These are phyloP conservation scores for Apotomis betuletana DNA, from an alignment of 2,888 invertebrate genomes.

Conservation along the genomic window DNA sequence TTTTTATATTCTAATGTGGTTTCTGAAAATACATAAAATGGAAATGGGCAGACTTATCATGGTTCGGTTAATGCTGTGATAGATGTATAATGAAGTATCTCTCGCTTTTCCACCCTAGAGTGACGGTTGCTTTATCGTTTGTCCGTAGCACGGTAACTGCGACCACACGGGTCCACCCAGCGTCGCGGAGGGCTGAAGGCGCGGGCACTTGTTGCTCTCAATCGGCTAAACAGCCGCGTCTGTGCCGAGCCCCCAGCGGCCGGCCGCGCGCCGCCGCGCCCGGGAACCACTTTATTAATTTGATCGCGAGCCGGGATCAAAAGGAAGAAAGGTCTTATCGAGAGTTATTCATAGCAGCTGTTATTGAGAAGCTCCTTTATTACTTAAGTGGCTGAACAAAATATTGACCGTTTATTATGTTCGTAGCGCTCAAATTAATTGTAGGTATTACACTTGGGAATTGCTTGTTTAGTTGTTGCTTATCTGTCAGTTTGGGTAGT, in stretches of 20 bases:
- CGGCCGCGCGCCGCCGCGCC: neutral
- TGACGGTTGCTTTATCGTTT: too few species aligned
- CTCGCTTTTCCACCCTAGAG: too few species aligned
- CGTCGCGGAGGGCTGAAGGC: neutral
- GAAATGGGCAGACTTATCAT: too few species aligned
- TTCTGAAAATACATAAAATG: too few species aligned
- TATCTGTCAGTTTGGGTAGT: too few species aligned
- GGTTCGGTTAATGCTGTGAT: too few species aligned
- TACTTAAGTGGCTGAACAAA: constrained; percentile 28
- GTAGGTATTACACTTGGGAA: neutral
- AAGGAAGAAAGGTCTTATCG: constrained; percentile 20
- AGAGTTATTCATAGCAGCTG: constrained; percentile 18
- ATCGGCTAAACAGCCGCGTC: neutral
- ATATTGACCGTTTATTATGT: constrained; percentile 12
- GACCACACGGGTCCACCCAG: too few species aligned
- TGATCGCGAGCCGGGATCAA: constrained; percentile 25
- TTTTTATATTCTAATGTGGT: too few species aligned
- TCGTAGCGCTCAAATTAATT: neutral
- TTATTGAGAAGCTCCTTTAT: constrained; percentile 28
- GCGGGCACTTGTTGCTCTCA: constrained; percentile 20
- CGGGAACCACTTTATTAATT: constrained; percentile 37
- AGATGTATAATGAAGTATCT: too few species aligned
- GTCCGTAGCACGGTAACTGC: too few species aligned
- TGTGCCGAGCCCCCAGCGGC: neutral
- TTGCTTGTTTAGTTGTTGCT: neutral